phyloP scores from a whole-genome alignment of 2,113 vertebrate genomes.

The Prunella himalayana region DNA sequence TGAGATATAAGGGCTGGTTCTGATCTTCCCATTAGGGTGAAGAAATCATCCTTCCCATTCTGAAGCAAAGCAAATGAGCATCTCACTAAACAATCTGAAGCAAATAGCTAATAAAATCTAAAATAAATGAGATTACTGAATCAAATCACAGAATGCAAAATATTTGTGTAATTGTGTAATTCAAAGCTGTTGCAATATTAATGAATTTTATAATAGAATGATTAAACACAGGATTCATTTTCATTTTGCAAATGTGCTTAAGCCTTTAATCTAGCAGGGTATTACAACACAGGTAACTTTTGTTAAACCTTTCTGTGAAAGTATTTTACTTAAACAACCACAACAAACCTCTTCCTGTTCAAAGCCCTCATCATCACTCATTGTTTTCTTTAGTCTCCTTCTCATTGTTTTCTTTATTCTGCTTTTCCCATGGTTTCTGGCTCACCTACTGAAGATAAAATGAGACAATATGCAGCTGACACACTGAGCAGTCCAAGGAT shows the following conservation, averaged over 20 bases:
- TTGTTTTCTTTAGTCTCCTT: neutral
- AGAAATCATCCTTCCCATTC: slow-evolving; percentile 13
- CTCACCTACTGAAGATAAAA: neutral
- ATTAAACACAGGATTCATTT: slow-evolving; percentile 52
- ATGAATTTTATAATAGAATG: slow-evolving; percentile 40
- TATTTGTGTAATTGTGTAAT: slow-evolving; percentile 64
- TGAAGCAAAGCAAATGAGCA: slow-evolving; percentile 7
- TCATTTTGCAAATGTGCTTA: slow-evolving; percentile 20
- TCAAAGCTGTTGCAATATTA: slow-evolving; percentile 50
- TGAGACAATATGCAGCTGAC: neutral
- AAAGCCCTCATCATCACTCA: neutral
- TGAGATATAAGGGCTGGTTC: neutral
- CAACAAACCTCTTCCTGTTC: neutral
- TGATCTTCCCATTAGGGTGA: slow-evolving; percentile 1
- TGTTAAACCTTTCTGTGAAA: slow-evolving; percentile 15
- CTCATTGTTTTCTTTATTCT: neutral
- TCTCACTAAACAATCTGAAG: slow-evolving; percentile 22
- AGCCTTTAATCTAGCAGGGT: slow-evolving; percentile 41
- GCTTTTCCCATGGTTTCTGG: neutral
- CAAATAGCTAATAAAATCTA: slow-evolving; percentile 50
- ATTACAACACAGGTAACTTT: neutral
- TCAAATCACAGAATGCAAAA: slow-evolving; percentile 27
- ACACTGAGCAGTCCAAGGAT: neutral
- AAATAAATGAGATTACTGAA: slow-evolving; percentile 45
- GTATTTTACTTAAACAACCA: neutral